Evolutionary conservation across 2,888 invertebrate genomes (phyloP), one percentile per base, ranked within the genome.

Genomic region (Thelaira solivaga): DNA sequence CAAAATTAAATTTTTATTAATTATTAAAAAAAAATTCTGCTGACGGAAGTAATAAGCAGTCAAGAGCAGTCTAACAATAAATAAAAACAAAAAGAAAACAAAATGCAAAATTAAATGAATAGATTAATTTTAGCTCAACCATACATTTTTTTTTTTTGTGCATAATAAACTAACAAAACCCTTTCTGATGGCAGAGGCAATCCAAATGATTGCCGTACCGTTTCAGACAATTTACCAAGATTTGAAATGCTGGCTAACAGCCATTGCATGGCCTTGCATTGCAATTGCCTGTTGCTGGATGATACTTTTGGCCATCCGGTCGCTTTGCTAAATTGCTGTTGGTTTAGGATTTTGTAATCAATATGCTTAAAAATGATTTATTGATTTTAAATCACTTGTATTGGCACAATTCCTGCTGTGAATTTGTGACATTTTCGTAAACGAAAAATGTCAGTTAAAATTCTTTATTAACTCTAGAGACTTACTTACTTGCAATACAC

Each of bases 381-480:
- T 86, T 87, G 86, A 87, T 85, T 86, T 87, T 86, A 86, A 86
- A 86, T 86, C 86, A 86, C 85, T 87, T 86, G 87, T 86, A 86
- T 87, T 87, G 86, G 87, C 86, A 86, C 84, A 83, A 85, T 83
- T 86, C 86, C 87, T 87, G 86, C 86, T 86, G 86, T 86, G 86
- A 87, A 84, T 86, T 87, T 86, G 86, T 86, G 86, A 86, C 86
- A 86, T 87, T 86, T 87, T 87, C 82, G 87, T 87, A 86, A 86
- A 87, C 87, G 86, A 86, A 86, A 86, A 86, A 86, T 84, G 86
- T 86, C 86, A 86, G 86, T 86, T 87, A 87, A 82, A 80, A 84
- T 82, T 87, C 85, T 86, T 86, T 86, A 86, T 86, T 86, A 82
- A 83, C 78, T 75, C 53, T 43, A 55, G 43, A 26, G 51, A 39